Evolutionary conservation across 1,140 invertebrate genomes (phyloP), one percentile per base, ranked within the genome.

Genomic region (Formica exsecta): DNA sequence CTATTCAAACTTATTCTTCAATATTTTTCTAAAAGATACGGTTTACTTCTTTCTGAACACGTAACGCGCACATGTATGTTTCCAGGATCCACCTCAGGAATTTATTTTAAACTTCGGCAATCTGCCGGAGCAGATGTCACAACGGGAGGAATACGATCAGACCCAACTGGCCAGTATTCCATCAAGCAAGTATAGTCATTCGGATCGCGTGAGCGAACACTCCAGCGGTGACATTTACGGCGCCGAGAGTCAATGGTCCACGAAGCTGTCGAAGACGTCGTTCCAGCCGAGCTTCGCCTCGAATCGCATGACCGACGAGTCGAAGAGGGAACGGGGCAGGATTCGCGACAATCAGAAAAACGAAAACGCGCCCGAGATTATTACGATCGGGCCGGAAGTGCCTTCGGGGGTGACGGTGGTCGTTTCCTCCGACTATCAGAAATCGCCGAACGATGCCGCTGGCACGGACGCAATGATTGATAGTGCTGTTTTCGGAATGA

Each of bases 161-260:
- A 74, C 87, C 6, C 92, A 93, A 32, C 57, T 93, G 29, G 77
- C 88, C 11, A 92, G 71, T 48, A 36, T 68, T n/a, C 2, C 71
- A 13, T 44, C 89, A 7, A 83, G 85, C n/a, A 93, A 92, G 48
- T 87, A 86, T 89, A 90, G 76, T 19, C 87, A 83, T 0, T 41
- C 79, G 3, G 8, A 76, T 86, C 32, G 22, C 48, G 25, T 71
- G 8, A 8, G 7, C 13, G 70, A 9, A 3, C 22, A 70, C 19
- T 80, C 66, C 8, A 66, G 59, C 70, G 86, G 88, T 22, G 95
- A 95, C 75, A 95, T 95, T 79, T 94, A 95, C 66, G 94, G 94
- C 1, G 92, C 94, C 0, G 95, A 96, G 65, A 96, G 96, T 7
- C 96, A 96, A 61, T 97, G 97, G 97, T 97, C 97, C 1, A 96